Percentiles rank a stretch among this genome's conserved stretches.
Evolutionary conservation across 64 coral and sea anemone species (phyloP).

Genomic region (Montipora efflorescens): DNA sequence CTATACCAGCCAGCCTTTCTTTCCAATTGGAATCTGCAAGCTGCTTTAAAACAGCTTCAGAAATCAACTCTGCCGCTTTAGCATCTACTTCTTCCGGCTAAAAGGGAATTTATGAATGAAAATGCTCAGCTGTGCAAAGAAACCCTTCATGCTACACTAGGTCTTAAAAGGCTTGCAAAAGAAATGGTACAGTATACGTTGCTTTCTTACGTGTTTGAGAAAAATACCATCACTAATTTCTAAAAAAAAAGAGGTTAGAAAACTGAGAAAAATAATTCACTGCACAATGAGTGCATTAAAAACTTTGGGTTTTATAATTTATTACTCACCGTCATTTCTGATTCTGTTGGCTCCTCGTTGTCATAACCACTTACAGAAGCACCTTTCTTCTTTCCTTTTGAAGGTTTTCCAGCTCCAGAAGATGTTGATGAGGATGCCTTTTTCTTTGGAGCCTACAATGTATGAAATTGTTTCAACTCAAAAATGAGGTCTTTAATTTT

Average conservation of each 20-base stretch:
- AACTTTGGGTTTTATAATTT: too few relatives aligned
- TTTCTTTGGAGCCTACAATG: slow-evolving; percentile 78
- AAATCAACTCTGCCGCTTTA: slow-evolving; percentile 80
- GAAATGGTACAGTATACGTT: too few relatives aligned
- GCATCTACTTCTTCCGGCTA: slow-evolving; percentile 95
- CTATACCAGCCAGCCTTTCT: slow-evolving; percentile 95
- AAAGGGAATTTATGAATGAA: not conserved
- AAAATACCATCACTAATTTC: too few relatives aligned
- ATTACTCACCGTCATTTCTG: slow-evolving; percentile 92
- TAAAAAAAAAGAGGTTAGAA: too few relatives aligned
- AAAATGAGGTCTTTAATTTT: not conserved
- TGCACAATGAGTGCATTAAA: too few relatives aligned
- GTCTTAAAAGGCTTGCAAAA: too few relatives aligned
- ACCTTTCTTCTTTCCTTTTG: slow-evolving; percentile 43
- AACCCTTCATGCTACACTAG: not conserved
- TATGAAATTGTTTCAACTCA: not conserved
- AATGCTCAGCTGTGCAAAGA: not conserved
- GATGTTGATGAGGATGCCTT: slow-evolving; percentile 34
- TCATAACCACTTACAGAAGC: slow-evolving; percentile 54
- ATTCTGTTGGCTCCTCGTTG: slow-evolving; percentile 80
- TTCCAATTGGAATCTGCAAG: slow-evolving; percentile 93
- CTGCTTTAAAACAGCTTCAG: slow-evolving; percentile 74
- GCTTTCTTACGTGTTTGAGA: too few relatives aligned
- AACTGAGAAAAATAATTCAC: too few relatives aligned
- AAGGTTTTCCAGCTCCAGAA: slow-evolving; percentile 52